Evolutionary conservation across 2,888 invertebrate species (phyloP).

Genomic region (Volucella zonaria): DNA sequence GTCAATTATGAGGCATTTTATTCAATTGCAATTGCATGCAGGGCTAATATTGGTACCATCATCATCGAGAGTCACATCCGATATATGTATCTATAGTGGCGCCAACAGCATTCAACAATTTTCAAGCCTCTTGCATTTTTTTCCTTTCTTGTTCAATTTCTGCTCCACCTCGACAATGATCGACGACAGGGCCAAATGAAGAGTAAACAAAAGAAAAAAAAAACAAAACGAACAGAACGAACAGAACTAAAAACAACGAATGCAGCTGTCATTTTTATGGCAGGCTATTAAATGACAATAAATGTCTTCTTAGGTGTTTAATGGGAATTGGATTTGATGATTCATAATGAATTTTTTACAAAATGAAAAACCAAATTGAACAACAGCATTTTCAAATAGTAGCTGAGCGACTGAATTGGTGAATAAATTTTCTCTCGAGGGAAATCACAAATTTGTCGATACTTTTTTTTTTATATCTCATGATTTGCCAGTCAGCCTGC

Average conservation of each 20-base stretch:
- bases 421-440: constrained; percentile 38
- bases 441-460: constrained; percentile 3
- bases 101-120: constrained; percentile 52
- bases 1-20: constrained; percentile 72
- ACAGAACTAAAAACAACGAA: constrained; percentile 15
- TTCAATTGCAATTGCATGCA: constrained; percentile 64
- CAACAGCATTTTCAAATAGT: too few relatives aligned
- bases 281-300: constrained; percentile 71
- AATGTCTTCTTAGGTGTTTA: constrained; percentile 72
- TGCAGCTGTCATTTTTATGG: constrained; percentile 70
- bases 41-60: constrained; percentile 35
- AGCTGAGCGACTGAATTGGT: constrained; percentile 24
- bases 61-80: constrained; percentile 57
- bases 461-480: not conserved
- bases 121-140: constrained; percentile 28
- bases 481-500: too few relatives aligned
- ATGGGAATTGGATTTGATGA: constrained; percentile 61
- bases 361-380: constrained; percentile 23
- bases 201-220: not conserved
- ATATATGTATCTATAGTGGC: constrained; percentile 55
- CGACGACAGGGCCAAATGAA: not conserved
- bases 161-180: not conserved
- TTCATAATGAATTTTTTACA: constrained; percentile 49
- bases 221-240: too few relatives aligned
- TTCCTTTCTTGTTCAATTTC: not conserved